Evolutionary conservation across 2,113 vertebrate genomes (phyloP).

Genomic region (Mystacornis crossleyi): DNA sequence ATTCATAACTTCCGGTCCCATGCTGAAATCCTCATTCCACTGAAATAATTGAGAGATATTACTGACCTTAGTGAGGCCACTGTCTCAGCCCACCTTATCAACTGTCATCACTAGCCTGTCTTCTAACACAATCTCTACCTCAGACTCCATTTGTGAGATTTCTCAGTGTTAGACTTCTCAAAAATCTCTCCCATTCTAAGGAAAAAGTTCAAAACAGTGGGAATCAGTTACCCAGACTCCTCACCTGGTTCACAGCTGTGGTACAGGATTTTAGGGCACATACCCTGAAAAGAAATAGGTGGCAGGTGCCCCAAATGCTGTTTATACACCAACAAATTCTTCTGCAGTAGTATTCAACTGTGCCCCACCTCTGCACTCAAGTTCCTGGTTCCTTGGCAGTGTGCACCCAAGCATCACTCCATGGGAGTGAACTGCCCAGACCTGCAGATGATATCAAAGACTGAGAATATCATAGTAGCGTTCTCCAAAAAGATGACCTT

Average conservation of each 20-base stretch:
- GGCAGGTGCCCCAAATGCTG: background rate
- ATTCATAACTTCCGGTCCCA: background rate
- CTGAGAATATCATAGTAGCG: background rate
- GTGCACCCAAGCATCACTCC: background rate
- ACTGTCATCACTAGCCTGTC: background rate
- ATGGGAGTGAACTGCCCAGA: background rate
- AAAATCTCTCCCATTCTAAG: background rate
- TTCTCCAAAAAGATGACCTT: background rate
- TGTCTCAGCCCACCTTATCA: background rate
- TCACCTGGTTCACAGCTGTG: background rate
- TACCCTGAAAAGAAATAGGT: background rate
- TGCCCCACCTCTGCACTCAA: fast-evolving
- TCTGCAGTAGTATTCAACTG: background rate
- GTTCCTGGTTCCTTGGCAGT: background rate
- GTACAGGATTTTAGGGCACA: background rate
- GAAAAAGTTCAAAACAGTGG: background rate
- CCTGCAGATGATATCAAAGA: background rate
- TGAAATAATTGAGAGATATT: background rate
- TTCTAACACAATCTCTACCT: background rate
- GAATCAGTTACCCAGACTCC: background rate
- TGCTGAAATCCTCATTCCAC: background rate
- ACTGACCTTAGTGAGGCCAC: background rate
- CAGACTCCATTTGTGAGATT: background rate
- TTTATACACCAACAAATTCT: background rate
- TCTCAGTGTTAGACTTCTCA: background rate